Evolutionary conservation across 2,888 invertebrate species (phyloP), one percentile per base, ranked within the genome.

Genomic region (Epinotia demarniana): DNA sequence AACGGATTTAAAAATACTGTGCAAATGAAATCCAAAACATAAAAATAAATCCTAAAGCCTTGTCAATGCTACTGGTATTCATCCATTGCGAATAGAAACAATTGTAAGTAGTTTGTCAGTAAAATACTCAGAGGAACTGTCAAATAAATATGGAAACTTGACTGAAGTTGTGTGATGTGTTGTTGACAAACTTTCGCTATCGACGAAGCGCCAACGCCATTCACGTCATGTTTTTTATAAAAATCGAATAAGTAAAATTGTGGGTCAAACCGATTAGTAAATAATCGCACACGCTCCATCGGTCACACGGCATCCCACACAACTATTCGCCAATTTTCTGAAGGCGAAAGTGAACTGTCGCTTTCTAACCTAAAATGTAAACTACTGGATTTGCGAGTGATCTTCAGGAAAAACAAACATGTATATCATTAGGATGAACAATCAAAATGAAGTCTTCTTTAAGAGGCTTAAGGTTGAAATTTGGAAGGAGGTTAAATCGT

Each of bases 291-390:
- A 71, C 75, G 60, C 75, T 72, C 64, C 68, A 72, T 72, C 73
- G 73, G 62, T 61, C 75, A 75, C 71, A 71, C 72, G 63, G 63
- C 75, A 66, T 70, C 75, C 75, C 60, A 75, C 75, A 71, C 75
- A 66, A 53, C 64, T 75, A 73, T 78, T 76, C 73, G 78, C 78
- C 76, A 80, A 80, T 81, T 78, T 82, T 80, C 58, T 60, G 58
- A 69, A 77, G 85, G 87, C 85, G 91, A 92, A 91, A 92, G 90
- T 87, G 78, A 80, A 86, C 83, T 87, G 81, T 88, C 88, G 83
- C 88, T 91, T 89, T 90, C 88, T 87, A 87, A 81, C 83, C 85
- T 80, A 82, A 87, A 86, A 84, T 80, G 83, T 81, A 78, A 81
- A 53, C 23, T 62, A 62, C 61, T 71, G 68, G 64, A 75, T 75